Evolutionary conservation across 2,797 vertebrate species (phyloP).

Genomic region (Gymnopithys bicolor): DNA sequence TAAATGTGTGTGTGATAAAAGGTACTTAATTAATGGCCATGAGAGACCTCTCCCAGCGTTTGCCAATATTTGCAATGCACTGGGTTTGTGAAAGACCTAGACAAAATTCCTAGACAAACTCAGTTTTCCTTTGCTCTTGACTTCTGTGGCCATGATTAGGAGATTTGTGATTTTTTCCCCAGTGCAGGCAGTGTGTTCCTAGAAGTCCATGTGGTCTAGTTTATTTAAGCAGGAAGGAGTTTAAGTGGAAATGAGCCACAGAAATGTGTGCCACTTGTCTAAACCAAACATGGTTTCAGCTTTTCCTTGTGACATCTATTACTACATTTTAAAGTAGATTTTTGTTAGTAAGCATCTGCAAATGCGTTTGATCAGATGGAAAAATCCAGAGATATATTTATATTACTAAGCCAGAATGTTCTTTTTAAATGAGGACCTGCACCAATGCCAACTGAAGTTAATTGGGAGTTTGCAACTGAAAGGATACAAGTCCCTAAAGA

Average conservation of each 20-base stretch:
- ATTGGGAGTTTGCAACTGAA: not conserved
- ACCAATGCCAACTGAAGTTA: not conserved
- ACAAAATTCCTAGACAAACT: slow-evolving; percentile 49
- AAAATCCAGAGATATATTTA: not conserved
- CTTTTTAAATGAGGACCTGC: not conserved
- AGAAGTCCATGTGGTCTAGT: not conserved
- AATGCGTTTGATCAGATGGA: not conserved
- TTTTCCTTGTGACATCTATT: slow-evolving; percentile 29
- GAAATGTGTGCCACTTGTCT: slow-evolving; percentile 53
- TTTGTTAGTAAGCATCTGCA: slow-evolving; percentile 39
- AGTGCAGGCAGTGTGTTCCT: slow-evolving; percentile 5
- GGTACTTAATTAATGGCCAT: not conserved
- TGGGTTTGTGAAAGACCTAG: slow-evolving; percentile 36
- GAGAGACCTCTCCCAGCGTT: slow-evolving; percentile 4
- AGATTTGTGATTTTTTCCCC: slow-evolving; percentile 15
- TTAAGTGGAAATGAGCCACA: slow-evolving; percentile 56
- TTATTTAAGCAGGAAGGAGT: slow-evolving; percentile 49
- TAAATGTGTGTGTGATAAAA: not conserved
- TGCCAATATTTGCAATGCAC: not conserved
- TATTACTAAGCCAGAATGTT: not conserved
- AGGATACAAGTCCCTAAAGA: not conserved
- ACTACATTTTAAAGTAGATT: slow-evolving; percentile 42
- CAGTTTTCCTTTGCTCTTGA: not conserved
- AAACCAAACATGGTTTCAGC: slow-evolving; percentile 55
- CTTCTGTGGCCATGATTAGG: slow-evolving; percentile 31